Base-by-base conservation (phyloP, 2,888 invertebrate species). In the Agriopis marginaria region DNA sequence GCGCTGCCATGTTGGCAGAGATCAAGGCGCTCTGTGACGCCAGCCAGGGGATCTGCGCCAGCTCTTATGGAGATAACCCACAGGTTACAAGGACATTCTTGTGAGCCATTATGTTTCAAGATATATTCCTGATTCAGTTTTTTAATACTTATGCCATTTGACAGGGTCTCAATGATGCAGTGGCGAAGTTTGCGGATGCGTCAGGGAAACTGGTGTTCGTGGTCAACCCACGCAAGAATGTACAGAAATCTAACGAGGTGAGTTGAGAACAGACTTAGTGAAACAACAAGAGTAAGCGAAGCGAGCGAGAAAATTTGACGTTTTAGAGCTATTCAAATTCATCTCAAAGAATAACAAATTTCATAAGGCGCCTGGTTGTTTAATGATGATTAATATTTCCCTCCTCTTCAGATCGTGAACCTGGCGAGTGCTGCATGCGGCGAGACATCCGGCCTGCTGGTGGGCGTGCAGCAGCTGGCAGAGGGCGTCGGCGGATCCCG, bases 211-310 rank as follows among this genome's bases (percentile, higher is more conserved):
- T 88, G 53, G 73, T 77, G 32, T 82, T 76, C 63, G 74, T 75
- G 7, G 80, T 79, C 64, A 83, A 70, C 75, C 89, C 44, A 71
- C 71, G 68, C 3, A 73, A 77, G 2, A 79, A 82, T 4, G 64
- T 64, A 10, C 72, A 75, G 4, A 80, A 75, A 5, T 84, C 86
- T 56, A 79, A 82, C 39, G 69, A 82, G 81, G 89, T 88, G 51
- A 68, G 66, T 68, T 7, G 14, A 56, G 3, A 56, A 44, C n/a
- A 44, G 5, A 11, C 45, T 10, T 47, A 32, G 32, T 5, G 32
- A 5, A 32, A 32, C 12, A n/a, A 47, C 42, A 32, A 32, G 4
- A 32, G 32, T 32, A 32, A 32, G 3, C 3, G 32, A 32, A 3
- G 32, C 32, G 32, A 32, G 5, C 1, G 3, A 3, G 32, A 32